These are phyloP conservation scores for Plebejus anna DNA, from an alignment of 2,888 invertebrate species.

Conservation along the genomic window DNA sequence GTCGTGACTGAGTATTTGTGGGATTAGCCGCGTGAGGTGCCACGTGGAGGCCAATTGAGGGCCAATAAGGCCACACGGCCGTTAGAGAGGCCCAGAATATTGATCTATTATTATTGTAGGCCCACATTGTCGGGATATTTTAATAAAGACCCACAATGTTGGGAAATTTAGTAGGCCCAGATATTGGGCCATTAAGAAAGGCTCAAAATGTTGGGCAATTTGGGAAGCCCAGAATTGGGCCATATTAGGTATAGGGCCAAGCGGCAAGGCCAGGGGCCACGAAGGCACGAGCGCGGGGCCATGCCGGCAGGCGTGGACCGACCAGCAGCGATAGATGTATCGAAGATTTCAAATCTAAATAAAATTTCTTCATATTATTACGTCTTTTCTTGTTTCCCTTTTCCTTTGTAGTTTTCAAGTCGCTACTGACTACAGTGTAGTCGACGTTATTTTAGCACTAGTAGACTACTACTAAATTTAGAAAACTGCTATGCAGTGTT, in stretches of 20 bases:
- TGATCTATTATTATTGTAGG: too few relatives aligned
- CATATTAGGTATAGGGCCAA: neutral
- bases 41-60: neutral
- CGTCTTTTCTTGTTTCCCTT: slow-evolving; percentile 36
- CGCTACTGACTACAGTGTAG: too few relatives aligned
- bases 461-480: too few relatives aligned
- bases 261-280: slow-evolving; percentile 26
- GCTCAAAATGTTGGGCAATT: neutral
- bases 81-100: neutral
- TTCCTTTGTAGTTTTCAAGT: neutral
- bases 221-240: neutral
- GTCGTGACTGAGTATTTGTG: neutral
- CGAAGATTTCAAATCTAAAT: slow-evolving; percentile 55
- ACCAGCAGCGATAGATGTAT: slow-evolving; percentile 32
- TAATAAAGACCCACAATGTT: too few relatives aligned
- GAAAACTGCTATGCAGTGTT: too few relatives aligned
- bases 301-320: slow-evolving; percentile 30
- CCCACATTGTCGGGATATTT: too few relatives aligned
- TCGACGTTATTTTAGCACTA: too few relatives aligned
- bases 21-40: slow-evolving; percentile 8
- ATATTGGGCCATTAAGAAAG: neutral
- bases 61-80: neutral
- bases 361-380: slow-evolving; percentile 48
- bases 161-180: too few relatives aligned
- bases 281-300: slow-evolving; percentile 36